These are phyloP conservation scores for Alces alces DNA, from an alignment of 2,113 vertebrate genomes.

Conservation along the genomic window DNA sequence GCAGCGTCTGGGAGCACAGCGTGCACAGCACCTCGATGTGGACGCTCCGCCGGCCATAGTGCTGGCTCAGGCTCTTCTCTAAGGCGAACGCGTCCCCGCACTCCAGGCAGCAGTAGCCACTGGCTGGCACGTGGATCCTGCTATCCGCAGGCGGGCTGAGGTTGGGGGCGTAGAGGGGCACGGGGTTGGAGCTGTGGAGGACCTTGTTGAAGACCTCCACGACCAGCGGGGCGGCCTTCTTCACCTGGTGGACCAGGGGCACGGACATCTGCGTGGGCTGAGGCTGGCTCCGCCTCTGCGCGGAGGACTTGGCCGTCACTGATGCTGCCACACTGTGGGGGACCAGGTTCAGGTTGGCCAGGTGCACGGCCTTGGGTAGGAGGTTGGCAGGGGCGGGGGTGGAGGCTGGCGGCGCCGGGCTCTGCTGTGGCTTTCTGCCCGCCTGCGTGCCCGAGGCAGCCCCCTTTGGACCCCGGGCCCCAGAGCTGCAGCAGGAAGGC, in stretches of 20 bases:
- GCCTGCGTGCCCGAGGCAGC: conserved; percentile 60
- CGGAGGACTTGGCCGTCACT: conserved; percentile 84
- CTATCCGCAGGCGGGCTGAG: conserved; percentile 89
- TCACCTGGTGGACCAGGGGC: conserved; percentile 94
- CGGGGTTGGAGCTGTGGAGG: conserved; percentile 90
- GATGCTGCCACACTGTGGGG: conserved; percentile 95
- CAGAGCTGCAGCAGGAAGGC: conserved; percentile 69
- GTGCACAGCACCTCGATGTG: conserved; percentile 96
- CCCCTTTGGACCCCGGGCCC: conserved; percentile 71
- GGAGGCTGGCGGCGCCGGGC: conserved; percentile 19
- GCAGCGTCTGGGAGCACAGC: conserved; percentile 89
- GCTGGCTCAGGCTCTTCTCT: conserved; percentile 92
- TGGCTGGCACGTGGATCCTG: conserved; percentile 88
- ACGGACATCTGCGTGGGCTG: conserved; percentile 85
- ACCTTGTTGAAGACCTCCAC: conserved; percentile 91
- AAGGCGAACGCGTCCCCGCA: conserved; percentile 95
- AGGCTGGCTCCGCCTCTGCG: conserved; percentile 80
- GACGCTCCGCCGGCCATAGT: conserved; percentile 91
- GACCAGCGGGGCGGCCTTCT: conserved; percentile 82
- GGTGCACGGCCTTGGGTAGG: conserved; percentile 94
- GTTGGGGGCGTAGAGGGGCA: conserved; percentile 93
- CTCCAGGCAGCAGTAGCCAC: conserved; percentile 93
- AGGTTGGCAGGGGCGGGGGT: conserved; percentile 77
- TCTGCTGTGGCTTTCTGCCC: conserved; percentile 79
- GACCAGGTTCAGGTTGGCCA: conserved; percentile 97